Base-by-base conservation (phyloP, 2,888 invertebrate species). In the Theretra japonica region DNA sequence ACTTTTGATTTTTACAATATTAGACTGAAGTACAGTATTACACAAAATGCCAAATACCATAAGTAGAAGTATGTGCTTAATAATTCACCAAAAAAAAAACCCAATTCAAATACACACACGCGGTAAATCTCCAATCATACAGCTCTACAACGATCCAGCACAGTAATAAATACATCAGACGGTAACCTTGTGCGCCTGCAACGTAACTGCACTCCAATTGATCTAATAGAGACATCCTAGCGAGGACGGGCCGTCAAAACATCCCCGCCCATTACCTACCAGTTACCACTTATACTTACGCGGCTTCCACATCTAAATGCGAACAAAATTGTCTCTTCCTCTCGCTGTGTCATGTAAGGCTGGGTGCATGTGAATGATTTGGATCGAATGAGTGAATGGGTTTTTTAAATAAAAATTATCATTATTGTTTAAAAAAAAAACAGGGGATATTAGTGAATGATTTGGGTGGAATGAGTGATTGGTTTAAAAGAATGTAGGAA, bases 301-400 rank as follows among this genome's bases (percentile, higher is more conserved):
- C 25, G 86, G 86, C 91, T 92, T 92, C 90, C 90, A 88, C 85
- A 82, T 82, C 82, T 81, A 82, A 83, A 86, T 83, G 82, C 78
- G 81, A 82, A 84, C 85, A 75, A 88, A 91, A 93, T 93, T 90
- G 91, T 86, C 88, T 87, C 92, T 93, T 93, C 93, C 93, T 93
- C 87, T 86, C 82, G 77, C 82, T 84, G 83, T 80, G 77, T 75
- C 72, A 62, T 28, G 19, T 80, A 75, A 78, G 73, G 79, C 68
- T 25, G 48, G 11, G 56, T 57, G 76, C 69, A 70, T 75, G 80
- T 11, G 11, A 41, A 11, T 25, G 58, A 53, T 21, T 48, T 41
- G 41, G 65, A 65, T 65, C 7, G 48, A 65, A 23, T 15, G 60
- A 23, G 17, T 19, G 53, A 53, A 4, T 53, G 53, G 53, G n/a